A percentile compares a stretch with the other conserved stretches of the same genome.
phyloP scores from a whole-genome alignment of 2,888 invertebrate genomes.

The Drosophila recens region DNA sequence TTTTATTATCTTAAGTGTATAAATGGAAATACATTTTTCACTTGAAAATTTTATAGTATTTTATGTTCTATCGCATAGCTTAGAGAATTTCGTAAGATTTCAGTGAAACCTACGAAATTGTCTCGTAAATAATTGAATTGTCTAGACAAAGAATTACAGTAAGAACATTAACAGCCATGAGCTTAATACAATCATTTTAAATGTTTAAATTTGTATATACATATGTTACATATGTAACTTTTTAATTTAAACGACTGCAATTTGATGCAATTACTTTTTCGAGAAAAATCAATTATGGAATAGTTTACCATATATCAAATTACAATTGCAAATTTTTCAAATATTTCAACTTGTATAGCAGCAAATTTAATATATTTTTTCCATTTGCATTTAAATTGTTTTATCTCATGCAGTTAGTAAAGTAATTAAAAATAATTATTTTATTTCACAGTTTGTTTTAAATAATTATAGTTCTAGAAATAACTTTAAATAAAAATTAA shows the following conservation, averaged over 20 bases:
- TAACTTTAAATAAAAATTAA: background rate
- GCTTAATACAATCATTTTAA: background rate
- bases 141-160: slow-evolving; percentile 2
- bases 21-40: too few species aligned
- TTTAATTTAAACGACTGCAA: background rate
- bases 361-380: background rate
- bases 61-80: too few species aligned
- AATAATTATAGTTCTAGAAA: background rate
- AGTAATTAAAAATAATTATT: background rate
- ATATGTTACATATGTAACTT: too few species aligned
- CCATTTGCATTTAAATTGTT: background rate
- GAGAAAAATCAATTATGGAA: too few species aligned
- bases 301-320: background rate
- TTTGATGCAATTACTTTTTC: background rate
- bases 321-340: background rate
- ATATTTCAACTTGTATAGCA: background rate
- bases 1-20: background rate
- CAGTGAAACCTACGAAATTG: background rate
- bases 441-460: background rate
- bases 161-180: background rate
- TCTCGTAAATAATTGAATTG: background rate
- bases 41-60: too few species aligned
- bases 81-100: background rate
- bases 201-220: background rate
- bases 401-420: background rate